Evolutionary conservation across 2,888 invertebrate species (phyloP).

Genomic region (Scrobipalpa atriplicella): DNA sequence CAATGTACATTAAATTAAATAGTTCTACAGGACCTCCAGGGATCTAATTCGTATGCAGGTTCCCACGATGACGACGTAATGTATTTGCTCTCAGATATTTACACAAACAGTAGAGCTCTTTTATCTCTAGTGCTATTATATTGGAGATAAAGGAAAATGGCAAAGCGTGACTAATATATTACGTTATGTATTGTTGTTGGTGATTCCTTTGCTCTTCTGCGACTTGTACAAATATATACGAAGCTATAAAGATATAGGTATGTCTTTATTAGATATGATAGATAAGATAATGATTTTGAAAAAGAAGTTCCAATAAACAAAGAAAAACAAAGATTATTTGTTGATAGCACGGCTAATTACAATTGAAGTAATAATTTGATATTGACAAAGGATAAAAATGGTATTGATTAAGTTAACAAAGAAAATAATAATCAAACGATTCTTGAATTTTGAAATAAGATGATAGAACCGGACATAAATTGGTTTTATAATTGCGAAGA

Average conservation of each 20-base stretch:
- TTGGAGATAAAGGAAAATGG: constrained; percentile 12
- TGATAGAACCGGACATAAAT: neutral
- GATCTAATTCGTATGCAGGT: neutral
- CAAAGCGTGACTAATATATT: constrained; percentile 12
- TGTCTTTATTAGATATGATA: neutral
- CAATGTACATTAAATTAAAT: too few species aligned
- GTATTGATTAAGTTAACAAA: neutral
- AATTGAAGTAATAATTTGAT: neutral
- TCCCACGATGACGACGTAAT: neutral
- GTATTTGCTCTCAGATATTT: constrained; percentile 4
- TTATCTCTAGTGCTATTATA: neutral
- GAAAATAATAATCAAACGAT: neutral
- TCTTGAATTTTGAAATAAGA: neutral
- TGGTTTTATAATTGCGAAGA: constrained; percentile 1
- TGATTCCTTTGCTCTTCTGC: constrained; percentile 1
- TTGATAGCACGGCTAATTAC: neutral
- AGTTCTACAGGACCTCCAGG: neutral
- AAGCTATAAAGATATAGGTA: neutral
- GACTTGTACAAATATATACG: neutral
- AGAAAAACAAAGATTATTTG: neutral
- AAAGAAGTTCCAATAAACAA: neutral
- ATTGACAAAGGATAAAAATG: neutral
- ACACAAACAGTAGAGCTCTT: neutral
- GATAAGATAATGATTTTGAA: neutral
- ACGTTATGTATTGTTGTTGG: neutral